Evolutionary conservation across 2,113 vertebrate genomes (phyloP).

Genomic region (Forbesichthys papilliferus): DNA sequence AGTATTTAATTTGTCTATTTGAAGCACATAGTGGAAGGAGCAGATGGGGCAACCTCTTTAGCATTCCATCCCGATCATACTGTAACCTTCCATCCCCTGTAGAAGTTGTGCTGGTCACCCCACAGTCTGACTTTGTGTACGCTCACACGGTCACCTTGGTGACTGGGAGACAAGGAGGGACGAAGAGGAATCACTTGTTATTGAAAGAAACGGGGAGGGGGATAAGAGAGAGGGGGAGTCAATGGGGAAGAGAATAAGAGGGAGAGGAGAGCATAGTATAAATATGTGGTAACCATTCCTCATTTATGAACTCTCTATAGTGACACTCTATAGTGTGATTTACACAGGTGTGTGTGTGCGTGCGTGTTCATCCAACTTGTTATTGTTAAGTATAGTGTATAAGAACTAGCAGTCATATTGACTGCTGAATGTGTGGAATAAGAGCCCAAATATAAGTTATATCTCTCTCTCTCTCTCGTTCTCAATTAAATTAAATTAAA

Average conservation of each 20-base stretch:
- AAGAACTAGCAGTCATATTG: constrained; percentile 16
- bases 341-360: background rate
- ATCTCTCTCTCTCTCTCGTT: background rate
- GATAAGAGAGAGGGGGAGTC: background rate
- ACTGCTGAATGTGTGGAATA: constrained; percentile 22
- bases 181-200: background rate
- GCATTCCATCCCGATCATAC: too few relatives aligned
- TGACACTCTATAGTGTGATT: too few relatives aligned
- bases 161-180: constrained; percentile 18
- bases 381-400: constrained; percentile 29
- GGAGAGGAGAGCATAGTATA: constrained; percentile 22
- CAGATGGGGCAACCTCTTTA: constrained; percentile 12
- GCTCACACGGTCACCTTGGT: constrained; percentile 63
- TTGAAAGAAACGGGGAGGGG: background rate
- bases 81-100: constrained; percentile 26
- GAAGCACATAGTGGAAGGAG: constrained; percentile 5
- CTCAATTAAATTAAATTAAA: too few relatives aligned
- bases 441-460: background rate
- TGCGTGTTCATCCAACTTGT: constrained; percentile 2
- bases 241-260: background rate
- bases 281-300: constrained; percentile 41
- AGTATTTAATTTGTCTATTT: constrained; percentile 14
- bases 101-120: constrained; percentile 7
- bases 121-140: background rate
- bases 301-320: constrained; percentile 8